Evolutionary conservation across 2,888 invertebrate genomes (phyloP), one percentile per base, ranked within the genome.

Genomic region (Acanthococcus lagerstroemiae): DNA sequence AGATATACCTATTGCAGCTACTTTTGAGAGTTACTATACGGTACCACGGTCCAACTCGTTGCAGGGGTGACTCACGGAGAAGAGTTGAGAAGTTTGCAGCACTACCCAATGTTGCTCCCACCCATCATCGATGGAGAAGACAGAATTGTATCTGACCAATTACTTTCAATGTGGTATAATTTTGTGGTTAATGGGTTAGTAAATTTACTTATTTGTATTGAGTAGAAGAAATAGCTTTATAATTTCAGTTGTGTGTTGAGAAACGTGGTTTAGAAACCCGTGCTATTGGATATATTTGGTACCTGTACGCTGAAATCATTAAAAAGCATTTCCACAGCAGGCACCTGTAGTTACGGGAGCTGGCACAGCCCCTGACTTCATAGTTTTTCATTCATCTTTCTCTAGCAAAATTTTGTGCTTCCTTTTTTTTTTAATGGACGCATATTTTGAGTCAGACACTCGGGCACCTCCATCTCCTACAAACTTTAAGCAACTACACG

Each of bases 141-240:
- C 25, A 58, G 58, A 25, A 46, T 58, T 1, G 58, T 58, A 3
- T 58, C 58, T 1, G 58, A 58, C 26, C 58, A 58, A 45, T 37
- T 58, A 1, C 4, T 58, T 17, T 58, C 58, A n/a, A 37, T 58
- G 2, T 58, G 44, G 44, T 58, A 46, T 12, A 58, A 58, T 37
- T 56, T 56, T 22, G 44, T 56, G 3, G 21, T 44, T 19, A 21
- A 27, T 26, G 56, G 56, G 56, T 56, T 22, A 4, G 21, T 44
- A 55, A 4, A 56, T n/a, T 15, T 27, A 25, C 17, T 27, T n/a
- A n/a, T n/a, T n/a, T n/a, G n/a, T 17, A 4, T 6, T 55, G 12
- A 17, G 17, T n/a, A 15, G 17, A 45, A 17, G 46, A 45, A 45
- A 17, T 45, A 37, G 15, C 37, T 45, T 45, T 45, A 4, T 45